A percentile compares a stretch with the other conserved stretches of the same genome.
Evolutionary conservation across 2,797 vertebrate species (phyloP).

Genomic region (Mormyrops attenuatus): DNA sequence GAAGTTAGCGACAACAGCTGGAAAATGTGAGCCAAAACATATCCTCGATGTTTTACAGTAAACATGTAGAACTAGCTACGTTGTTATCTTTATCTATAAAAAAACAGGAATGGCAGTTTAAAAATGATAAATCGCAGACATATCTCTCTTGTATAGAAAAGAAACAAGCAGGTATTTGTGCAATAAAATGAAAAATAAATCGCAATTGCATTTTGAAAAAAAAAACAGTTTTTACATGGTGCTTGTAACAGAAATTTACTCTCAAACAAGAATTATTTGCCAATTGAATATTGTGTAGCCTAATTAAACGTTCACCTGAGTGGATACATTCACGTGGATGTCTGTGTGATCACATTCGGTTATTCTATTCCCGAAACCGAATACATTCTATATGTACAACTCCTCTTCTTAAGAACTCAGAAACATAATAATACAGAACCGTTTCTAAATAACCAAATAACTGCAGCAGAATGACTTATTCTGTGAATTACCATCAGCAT

Average conservation of each 20-base stretch:
- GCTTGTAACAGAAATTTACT: background rate
- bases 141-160: background rate
- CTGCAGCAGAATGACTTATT: background rate
- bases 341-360: background rate
- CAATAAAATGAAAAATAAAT: background rate
- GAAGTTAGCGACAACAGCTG: background rate
- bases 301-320: background rate
- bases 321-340: background rate
- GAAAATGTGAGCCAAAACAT: background rate
- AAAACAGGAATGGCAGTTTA: background rate
- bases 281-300: background rate
- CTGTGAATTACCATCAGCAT: background rate
- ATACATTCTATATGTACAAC: background rate
- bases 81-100: background rate
- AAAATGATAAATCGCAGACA: background rate
- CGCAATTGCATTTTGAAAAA: background rate
- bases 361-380: background rate
- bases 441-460: background rate
- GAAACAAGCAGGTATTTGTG: background rate
- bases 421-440: background rate
- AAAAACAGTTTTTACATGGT: background rate
- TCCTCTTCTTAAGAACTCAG: background rate
- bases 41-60: background rate
- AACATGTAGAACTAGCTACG: background rate
- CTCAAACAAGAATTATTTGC: background rate